Percentiles rank a stretch among this genome's conserved stretches.
Evolutionary conservation across 2,113 vertebrate genomes (phyloP).

Genomic region (Stigmatopora nigra): DNA sequence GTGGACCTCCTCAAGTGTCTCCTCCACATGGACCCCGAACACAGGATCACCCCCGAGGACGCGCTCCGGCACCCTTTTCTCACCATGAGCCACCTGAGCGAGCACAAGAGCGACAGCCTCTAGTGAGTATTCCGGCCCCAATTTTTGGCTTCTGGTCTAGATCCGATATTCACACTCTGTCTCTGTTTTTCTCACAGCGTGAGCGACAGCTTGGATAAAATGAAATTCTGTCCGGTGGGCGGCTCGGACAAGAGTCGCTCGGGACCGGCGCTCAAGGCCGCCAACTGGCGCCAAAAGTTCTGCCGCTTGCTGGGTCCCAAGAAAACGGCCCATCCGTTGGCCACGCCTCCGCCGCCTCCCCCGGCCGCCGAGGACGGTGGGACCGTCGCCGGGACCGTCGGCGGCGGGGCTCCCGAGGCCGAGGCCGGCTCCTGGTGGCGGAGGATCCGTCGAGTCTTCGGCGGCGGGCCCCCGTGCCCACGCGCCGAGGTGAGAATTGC

Average conservation of each 20-base stretch:
- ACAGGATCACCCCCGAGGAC: constrained; percentile 5
- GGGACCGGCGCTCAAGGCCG: neutral
- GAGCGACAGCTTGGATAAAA: neutral
- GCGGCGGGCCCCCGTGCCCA: neutral
- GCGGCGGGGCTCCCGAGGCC: neutral
- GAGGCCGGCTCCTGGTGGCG: neutral
- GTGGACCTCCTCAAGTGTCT: constrained; percentile 8
- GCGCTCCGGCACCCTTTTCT: constrained; percentile 4
- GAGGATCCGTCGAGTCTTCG: neutral
- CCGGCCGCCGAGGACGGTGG: no score
- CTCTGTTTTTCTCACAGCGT: neutral
- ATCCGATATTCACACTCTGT: no score
- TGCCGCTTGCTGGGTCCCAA: neutral
- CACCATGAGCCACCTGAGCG: constrained; percentile 5
- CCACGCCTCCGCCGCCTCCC: neutral
- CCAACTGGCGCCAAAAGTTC: neutral
- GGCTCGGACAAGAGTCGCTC: no score
- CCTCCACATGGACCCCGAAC: constrained; percentile 4
- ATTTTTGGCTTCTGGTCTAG: no score
- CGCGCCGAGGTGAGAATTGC: neutral
- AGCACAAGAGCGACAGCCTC: neutral
- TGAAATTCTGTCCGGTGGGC: neutral
- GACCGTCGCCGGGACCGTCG: no score
- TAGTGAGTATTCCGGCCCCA: neutral
- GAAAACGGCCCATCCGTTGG: neutral